Evolutionary conservation across 2,888 invertebrate species (phyloP), one percentile per base, ranked within the genome.

Genomic region (Caenorhabditis drosophilae): DNA sequence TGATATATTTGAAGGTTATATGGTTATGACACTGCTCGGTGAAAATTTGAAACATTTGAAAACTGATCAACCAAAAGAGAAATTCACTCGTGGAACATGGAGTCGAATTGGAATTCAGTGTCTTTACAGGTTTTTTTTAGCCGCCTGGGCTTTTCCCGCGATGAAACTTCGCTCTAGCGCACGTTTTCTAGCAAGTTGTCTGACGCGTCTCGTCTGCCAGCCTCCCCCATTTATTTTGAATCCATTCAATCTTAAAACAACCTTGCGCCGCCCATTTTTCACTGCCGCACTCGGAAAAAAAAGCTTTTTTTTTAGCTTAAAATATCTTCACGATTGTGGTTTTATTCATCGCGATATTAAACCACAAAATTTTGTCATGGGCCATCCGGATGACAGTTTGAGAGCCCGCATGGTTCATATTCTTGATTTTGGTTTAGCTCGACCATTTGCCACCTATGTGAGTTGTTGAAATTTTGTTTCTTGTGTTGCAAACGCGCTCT

Each of bases 1-100:
- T n/a, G n/a, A n/a, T n/a, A n/a, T 18, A 20, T 56, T 67, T 35
- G 18, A 48, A 59, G 59, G 70, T 46, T 78, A 77, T 58, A 78
- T 78, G 78, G 68, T 77, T 38, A 74, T 77, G 64, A 76, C 76
- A 27, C 59, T 78, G 12, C 64, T 78, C 12, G 78, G 78, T 9
- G 66, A 58, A 22, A 78, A 78, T 53, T 63, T 78, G 35, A 69
- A 72, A 40, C 49, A 60, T 7, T 54, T 77, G 22, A 63, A 61
- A 31, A 38, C 58, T 20, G 48, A 53, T 16, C 46, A 56, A 25
- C 31, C 42, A 31, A 55, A 67, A 27, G 56, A 67, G 26, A 45
- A 48, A 31, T 63, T 72, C 53, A 36, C 62, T 20, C 40, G 51
- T 18, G 54, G 55, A 2, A 75, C 77, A 9, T 77, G 77, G 77